Base-by-base conservation (phyloP, 1,140 invertebrate genomes). In the Ganaspis sp. region DNA sequence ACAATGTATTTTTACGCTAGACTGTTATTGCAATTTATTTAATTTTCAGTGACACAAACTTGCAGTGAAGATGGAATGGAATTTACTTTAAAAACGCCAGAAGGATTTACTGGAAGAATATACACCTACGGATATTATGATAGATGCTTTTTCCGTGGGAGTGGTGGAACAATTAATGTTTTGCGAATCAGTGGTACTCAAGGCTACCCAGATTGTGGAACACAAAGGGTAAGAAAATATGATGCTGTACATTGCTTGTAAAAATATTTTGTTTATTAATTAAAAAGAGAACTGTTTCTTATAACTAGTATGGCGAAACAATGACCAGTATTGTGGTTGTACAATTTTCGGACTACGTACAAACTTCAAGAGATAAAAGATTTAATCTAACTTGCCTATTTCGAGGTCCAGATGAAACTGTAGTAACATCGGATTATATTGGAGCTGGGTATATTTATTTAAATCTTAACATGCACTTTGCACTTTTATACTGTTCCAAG, bases 61-160 rank as follows among this genome's bases (percentile, higher is more conserved):
- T 98, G 97, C 89, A 97, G 95, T 84, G 96, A 97, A 91, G 96
- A 97, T 88, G 97, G 97, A 0, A 98, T 98, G 96, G 97, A 97
- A 88, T 98, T 98, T 84, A 97, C 96, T 1, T 90, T 98, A 17
- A 92, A 95, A 69, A 96, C 97, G 1, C 96, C 95, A 0, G 96
- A 97, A 92, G 95, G 96, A 40, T 98, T 98, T 86, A 93, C 95
- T 77, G 97, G 97, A 1, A 92, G 97, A 42, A 98, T 98, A 85
- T 98, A 98, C 85, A 97, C 96, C 0, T 97, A 98, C 83, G 97
- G 97, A 0, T 97, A 95, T 89, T 98, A 97, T 84, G 96, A 98
- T 85, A 93, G 96, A 34, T 98, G 97, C 85, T 98, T 97, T 92
- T 97, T 97, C 91, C 93, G 96, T 70, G 97, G 97, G 4, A 97